Evolutionary conservation across 1,140 invertebrate genomes (phyloP).

Genomic region (Apis cerana): DNA sequence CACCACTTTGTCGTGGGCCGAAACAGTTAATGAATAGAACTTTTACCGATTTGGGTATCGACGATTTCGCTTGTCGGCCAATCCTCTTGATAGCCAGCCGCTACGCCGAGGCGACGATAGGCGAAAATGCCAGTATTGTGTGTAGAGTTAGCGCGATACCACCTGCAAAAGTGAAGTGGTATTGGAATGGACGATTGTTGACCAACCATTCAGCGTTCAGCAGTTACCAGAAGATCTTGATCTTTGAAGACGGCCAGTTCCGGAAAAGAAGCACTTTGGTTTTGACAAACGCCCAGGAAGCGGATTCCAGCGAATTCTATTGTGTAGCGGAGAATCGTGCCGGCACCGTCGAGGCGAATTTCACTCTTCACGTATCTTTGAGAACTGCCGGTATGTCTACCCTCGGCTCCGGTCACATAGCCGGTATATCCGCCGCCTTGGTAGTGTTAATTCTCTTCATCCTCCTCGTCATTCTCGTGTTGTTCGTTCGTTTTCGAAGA

Average conservation of each 20-base stretch:
- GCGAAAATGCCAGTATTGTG: slow-evolving; percentile 91
- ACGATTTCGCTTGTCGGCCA: slow-evolving; percentile 94
- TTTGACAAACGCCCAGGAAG: slow-evolving; percentile 92
- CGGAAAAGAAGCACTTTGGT: slow-evolving; percentile 89
- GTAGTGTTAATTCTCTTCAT: slow-evolving; percentile 90
- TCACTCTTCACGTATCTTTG: slow-evolving; percentile 91
- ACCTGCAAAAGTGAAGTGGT: slow-evolving; percentile 91
- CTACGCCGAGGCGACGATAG: slow-evolving; percentile 89
- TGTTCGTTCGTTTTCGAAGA: slow-evolving; percentile 86
- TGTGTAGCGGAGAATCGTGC: slow-evolving; percentile 95
- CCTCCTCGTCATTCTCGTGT: slow-evolving; percentile 87
- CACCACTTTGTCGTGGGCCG: slow-evolving; percentile 88
- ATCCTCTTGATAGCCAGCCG: slow-evolving; percentile 88
- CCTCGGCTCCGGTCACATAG: slow-evolving; percentile 91
- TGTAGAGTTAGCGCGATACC: slow-evolving; percentile 91
- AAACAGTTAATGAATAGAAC: slow-evolving; percentile 85
- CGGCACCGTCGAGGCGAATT: slow-evolving; percentile 95
- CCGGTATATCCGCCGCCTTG: slow-evolving; percentile 90
- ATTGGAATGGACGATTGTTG: slow-evolving; percentile 91
- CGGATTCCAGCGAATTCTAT: slow-evolving; percentile 94
- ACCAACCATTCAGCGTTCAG: slow-evolving; percentile 90
- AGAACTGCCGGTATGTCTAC: slow-evolving; percentile 89
- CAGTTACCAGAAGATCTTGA: slow-evolving; percentile 89
- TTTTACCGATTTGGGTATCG: slow-evolving; percentile 88
- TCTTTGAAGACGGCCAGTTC: slow-evolving; percentile 88